phyloP scores from a whole-genome alignment of 2,888 invertebrate genomes.

The Ecliptopera silaceata region DNA sequence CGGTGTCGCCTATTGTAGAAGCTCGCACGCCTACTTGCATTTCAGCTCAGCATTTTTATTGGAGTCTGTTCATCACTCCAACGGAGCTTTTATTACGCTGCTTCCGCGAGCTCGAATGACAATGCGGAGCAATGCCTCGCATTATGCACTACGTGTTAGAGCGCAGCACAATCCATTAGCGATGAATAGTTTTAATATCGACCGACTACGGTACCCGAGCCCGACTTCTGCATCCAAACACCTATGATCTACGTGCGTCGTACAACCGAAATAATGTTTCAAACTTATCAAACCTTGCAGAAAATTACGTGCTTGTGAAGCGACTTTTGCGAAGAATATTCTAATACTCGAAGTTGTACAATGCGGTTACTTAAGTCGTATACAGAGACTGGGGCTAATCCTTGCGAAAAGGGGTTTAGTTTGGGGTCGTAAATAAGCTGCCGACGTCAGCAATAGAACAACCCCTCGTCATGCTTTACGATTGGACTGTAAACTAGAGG shows the following conservation, averaged over 20 bases:
- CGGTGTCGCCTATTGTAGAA: slow-evolving; percentile 52
- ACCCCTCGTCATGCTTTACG: slow-evolving; percentile 50
- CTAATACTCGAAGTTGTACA: slow-evolving; percentile 23
- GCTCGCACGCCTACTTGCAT: slow-evolving; percentile 59
- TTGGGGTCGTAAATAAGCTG: slow-evolving; percentile 58
- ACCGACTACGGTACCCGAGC: slow-evolving; percentile 14
- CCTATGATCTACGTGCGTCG: slow-evolving; percentile 14
- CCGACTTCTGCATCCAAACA: slow-evolving; percentile 27
- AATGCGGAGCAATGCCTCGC: slow-evolving; percentile 28
- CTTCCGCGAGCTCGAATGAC: slow-evolving; percentile 26
- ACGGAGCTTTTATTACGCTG: slow-evolving; percentile 46
- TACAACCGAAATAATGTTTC: slow-evolving; percentile 25
- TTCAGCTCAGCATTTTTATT: slow-evolving; percentile 53
- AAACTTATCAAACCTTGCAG: slow-evolving; percentile 26
- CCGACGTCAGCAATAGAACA: slow-evolving; percentile 45
- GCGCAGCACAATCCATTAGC: slow-evolving; percentile 33
- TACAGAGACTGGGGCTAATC: slow-evolving; percentile 45
- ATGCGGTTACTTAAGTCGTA: slow-evolving; percentile 37
- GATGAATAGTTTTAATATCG: slow-evolving; percentile 33
- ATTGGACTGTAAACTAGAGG: slow-evolving; percentile 44
- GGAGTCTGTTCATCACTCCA: slow-evolving; percentile 44
- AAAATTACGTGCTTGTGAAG: slow-evolving; percentile 16
- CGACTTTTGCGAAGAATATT: slow-evolving; percentile 25
- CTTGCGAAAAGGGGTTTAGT: slow-evolving; percentile 48
- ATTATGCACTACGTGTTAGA: slow-evolving; percentile 31